phyloP scores from a whole-genome alignment of 2,113 vertebrate species.

The Bos javanicus region DNA sequence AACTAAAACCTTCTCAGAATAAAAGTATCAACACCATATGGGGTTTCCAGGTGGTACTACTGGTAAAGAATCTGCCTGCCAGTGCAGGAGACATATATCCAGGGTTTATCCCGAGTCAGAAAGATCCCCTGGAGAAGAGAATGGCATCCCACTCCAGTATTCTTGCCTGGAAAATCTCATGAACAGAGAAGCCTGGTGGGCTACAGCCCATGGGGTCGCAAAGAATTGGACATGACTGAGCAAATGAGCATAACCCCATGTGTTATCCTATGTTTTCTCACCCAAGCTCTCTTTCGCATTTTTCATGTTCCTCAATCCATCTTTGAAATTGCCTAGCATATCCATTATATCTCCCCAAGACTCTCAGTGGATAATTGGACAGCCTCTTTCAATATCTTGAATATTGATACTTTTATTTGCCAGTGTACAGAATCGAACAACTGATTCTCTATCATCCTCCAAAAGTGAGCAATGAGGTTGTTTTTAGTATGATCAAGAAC shows the following conservation, averaged over 20 bases:
- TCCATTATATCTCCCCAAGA: not conserved
- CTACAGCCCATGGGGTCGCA: not conserved
- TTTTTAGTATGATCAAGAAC: not conserved
- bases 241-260: not conserved
- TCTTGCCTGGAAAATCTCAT: not conserved
- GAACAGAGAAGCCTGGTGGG: not conserved
- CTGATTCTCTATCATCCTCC: not conserved
- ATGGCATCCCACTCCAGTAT: not conserved
- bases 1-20: not conserved
- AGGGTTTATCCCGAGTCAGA: not conserved
- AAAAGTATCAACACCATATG: not conserved
- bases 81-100: not conserved
- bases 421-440: not conserved
- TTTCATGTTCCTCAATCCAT: not conserved
- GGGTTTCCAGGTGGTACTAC: not conserved
- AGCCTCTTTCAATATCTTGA: not conserved
- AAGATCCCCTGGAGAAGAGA: not conserved
- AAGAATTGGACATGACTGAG: not conserved
- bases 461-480: not conserved
- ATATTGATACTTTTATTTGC: not conserved
- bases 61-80: not conserved
- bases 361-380: not conserved
- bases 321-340: not conserved
- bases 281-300: not conserved
- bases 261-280: not conserved